Percentiles rank a stretch among this genome's conserved stretches.
Conservation (phyloP, 2,888 invertebrate genomes). For the Elegia similella region DNA sequence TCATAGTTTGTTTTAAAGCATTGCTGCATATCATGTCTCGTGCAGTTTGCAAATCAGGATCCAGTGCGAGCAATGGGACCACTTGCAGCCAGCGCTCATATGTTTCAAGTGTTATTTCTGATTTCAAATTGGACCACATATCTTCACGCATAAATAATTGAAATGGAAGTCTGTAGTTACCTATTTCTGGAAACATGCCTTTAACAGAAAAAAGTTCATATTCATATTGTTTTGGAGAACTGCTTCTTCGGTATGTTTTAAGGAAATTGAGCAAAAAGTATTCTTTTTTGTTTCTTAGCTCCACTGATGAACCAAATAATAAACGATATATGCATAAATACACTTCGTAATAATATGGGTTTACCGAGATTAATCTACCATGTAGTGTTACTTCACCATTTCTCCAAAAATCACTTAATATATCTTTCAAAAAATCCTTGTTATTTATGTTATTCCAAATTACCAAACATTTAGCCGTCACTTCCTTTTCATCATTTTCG, state of each 20-base stretch:
- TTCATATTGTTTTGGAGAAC: constrained; percentile 72
- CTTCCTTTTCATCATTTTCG: constrained; percentile 51
- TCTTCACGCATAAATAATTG: constrained; percentile 73
- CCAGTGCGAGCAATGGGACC: constrained; percentile 62
- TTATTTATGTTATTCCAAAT: constrained; percentile 69
- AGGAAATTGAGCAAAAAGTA: constrained; percentile 70
- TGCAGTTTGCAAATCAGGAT: constrained; percentile 69
- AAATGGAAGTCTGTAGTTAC: constrained; percentile 72
- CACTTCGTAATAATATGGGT: constrained; percentile 75
- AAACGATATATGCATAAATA: constrained; percentile 68
- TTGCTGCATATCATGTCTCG: constrained; percentile 79
- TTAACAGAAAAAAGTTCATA: constrained; percentile 74
- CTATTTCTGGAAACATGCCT: constrained; percentile 77
- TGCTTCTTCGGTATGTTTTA: constrained; percentile 65
- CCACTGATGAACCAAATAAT: constrained; percentile 49
- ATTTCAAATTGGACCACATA: constrained; percentile 77
- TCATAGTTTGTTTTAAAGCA: constrained; percentile 78
- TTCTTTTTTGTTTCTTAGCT: constrained; percentile 58
- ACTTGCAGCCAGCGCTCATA: constrained; percentile 74
- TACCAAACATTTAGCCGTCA: constrained; percentile 52
- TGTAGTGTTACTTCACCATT: constrained; percentile 73
- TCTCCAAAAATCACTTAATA: constrained; percentile 72
- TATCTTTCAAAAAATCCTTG: constrained; percentile 62
- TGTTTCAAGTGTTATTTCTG: constrained; percentile 74
- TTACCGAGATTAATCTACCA: constrained; percentile 64